phyloP scores from a whole-genome alignment of 2,888 invertebrate genomes.

The Morpho achilles region DNA sequence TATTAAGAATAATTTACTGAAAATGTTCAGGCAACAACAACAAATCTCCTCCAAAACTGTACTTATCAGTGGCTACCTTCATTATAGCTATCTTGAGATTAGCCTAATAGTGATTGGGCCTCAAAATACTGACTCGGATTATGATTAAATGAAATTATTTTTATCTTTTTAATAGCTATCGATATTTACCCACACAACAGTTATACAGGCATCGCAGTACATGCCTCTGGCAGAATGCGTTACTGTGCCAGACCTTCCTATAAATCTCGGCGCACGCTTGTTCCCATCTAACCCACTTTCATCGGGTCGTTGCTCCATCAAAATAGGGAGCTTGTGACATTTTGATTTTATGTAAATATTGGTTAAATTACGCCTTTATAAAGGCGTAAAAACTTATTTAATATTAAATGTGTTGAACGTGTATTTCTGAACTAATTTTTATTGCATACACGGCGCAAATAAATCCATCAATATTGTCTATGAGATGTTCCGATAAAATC shows the following conservation, averaged over 20 bases:
- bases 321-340: conserved; percentile 39
- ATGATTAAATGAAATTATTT: conserved; percentile 27
- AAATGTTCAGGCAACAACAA: too few species aligned
- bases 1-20: too few species aligned
- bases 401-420: too few species aligned
- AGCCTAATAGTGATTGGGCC: conserved; percentile 1
- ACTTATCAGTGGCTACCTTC: too few species aligned
- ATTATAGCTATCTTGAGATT: background rate
- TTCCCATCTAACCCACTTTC: conserved; percentile 51
- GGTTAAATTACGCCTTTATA: too few species aligned
- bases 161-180: conserved; percentile 29
- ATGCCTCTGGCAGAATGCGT: conserved; percentile 45
- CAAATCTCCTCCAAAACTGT: too few species aligned
- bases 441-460: too few species aligned
- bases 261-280: conserved; percentile 41
- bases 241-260: conserved; percentile 52
- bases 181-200: conserved; percentile 28
- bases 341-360: conserved; percentile 32
- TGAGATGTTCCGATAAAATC: too few species aligned
- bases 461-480: too few species aligned
- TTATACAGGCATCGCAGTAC: conserved; percentile 30
- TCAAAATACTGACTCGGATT: conserved; percentile 9
- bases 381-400: too few species aligned
- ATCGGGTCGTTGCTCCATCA: conserved; percentile 50
- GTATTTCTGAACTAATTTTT: too few species aligned